phyloP scores from a whole-genome alignment of 2,797 vertebrate genomes.

The Chaunax sp. region DNA sequence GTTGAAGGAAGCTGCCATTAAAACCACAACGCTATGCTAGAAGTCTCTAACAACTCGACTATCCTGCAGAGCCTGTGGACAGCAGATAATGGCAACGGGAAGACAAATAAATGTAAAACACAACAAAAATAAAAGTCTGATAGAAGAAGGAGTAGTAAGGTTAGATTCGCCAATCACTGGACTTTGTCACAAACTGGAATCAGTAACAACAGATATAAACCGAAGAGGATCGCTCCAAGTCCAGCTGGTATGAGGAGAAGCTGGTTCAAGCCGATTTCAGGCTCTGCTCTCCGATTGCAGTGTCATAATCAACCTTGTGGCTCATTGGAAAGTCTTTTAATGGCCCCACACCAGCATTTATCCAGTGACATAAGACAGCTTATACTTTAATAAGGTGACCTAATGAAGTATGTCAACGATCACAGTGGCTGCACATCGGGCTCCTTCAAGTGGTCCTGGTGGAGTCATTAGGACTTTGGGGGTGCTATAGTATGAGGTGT shows the following conservation, averaged over 20 bases:
- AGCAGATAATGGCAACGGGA: slow-evolving; percentile 45
- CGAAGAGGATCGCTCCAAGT: slow-evolving; percentile 32
- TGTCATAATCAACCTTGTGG: slow-evolving; percentile 53
- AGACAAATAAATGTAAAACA: slow-evolving; percentile 1
- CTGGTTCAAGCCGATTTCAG: slow-evolving; percentile 51
- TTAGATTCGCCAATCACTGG: slow-evolving; percentile 14
- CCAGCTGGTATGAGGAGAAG: slow-evolving; percentile 27
- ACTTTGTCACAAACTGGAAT: slow-evolving; percentile 16
- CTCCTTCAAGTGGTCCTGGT: slow-evolving; percentile 25
- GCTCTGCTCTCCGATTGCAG: slow-evolving; percentile 8
- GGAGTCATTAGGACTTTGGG: slow-evolving; percentile 18
- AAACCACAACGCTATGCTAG: slow-evolving; percentile 19
- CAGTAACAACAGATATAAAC: slow-evolving; percentile 7
- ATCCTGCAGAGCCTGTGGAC: slow-evolving; percentile 28
- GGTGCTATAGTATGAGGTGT: slow-evolving; percentile 13
- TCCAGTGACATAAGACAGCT: slow-evolving; percentile 51
- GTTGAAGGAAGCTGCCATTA: slow-evolving; percentile 39
- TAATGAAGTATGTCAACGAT: slow-evolving; percentile 57
- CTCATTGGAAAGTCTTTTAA: slow-evolving; percentile 58
- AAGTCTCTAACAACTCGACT: slow-evolving; percentile 19
- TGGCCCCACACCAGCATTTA: slow-evolving; percentile 42
- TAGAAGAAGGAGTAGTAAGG: neutral
- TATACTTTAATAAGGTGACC: slow-evolving; percentile 59
- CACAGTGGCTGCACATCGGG: slow-evolving; percentile 30
- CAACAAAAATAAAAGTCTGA: neutral